Percentiles rank a stretch among this genome's conserved stretches.
Evolutionary conservation across 2,113 vertebrate genomes (phyloP).

Genomic region (Nycticryphes semicollaris): DNA sequence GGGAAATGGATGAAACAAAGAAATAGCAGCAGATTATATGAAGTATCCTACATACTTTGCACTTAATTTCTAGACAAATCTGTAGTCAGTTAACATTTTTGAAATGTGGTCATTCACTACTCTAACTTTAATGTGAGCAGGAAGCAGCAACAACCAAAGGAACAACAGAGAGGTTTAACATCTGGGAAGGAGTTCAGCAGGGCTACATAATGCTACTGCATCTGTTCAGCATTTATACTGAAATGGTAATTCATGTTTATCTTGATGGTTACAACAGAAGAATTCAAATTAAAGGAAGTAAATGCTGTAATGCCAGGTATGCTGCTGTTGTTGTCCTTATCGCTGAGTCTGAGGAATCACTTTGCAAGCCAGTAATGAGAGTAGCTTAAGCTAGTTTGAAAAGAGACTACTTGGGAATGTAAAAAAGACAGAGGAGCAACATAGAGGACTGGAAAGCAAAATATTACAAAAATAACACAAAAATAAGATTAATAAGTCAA

Average conservation of each 20-base stretch:
- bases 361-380: constrained; percentile 17
- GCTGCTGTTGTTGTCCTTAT: constrained; percentile 30
- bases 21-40: not conserved
- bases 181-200: constrained; percentile 15
- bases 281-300: constrained; percentile 26
- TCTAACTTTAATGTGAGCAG: not conserved
- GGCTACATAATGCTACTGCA: not conserved
- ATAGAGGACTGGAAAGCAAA: not conserved
- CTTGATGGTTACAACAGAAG: not conserved
- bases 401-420: not conserved
- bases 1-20: not conserved
- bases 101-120: not conserved
- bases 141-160: not conserved
- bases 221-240: constrained; percentile 51
- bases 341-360: not conserved
- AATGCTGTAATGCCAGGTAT: constrained; percentile 23
- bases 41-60: not conserved
- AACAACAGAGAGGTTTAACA: not conserved
- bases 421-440: not conserved
- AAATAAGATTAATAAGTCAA: not conserved
- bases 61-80: not conserved
- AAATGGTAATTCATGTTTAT: constrained; percentile 13
- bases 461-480: not conserved
- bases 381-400: not conserved
- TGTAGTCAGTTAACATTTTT: not conserved